Evolutionary conservation across 2,888 invertebrate species (phyloP).

Genomic region (Andrena bucephala): DNA sequence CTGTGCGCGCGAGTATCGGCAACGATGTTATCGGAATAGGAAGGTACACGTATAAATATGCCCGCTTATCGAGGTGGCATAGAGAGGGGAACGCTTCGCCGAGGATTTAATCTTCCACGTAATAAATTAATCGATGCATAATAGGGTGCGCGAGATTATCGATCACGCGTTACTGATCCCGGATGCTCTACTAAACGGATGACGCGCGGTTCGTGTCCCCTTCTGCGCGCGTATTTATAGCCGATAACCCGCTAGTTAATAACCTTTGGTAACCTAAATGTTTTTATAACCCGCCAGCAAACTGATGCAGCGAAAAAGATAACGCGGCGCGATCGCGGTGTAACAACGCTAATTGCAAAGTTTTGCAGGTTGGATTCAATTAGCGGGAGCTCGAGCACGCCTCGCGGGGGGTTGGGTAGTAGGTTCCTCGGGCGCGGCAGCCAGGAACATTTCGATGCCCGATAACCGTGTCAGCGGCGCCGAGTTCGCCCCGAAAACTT

Average conservation of each 20-base stretch:
- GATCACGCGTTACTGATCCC: slow-evolving; percentile 63
- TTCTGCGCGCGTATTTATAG: slow-evolving; percentile 52
- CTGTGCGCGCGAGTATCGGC: neutral
- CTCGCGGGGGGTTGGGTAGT: no score
- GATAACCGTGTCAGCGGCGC: slow-evolving; percentile 33
- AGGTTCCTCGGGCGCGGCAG: neutral
- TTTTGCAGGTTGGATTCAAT: slow-evolving; percentile 7
- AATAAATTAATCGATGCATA: slow-evolving; percentile 61
- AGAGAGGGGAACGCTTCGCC: slow-evolving; percentile 45
- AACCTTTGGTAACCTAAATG: slow-evolving; percentile 51
- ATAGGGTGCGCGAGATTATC: slow-evolving; percentile 54
- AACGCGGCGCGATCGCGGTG: neutral
- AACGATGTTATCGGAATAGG: slow-evolving; percentile 13
- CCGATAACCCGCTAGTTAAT: slow-evolving; percentile 23
- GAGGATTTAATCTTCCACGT: slow-evolving; percentile 60
- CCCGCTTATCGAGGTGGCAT: slow-evolving; percentile 34
- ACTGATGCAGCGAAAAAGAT: neutral
- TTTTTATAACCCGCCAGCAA: slow-evolving; percentile 15
- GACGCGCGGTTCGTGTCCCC: slow-evolving; percentile 54
- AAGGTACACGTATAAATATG: slow-evolving; percentile 45
- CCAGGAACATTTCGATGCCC: slow-evolving; percentile 25
- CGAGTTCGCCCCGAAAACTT: slow-evolving; percentile 28
- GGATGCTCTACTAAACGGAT: slow-evolving; percentile 63
- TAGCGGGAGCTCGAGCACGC: neutral
- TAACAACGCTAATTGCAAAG: neutral